phyloP scores from a whole-genome alignment of 2,888 invertebrate species.

The Phytoseiulus persimilis region DNA sequence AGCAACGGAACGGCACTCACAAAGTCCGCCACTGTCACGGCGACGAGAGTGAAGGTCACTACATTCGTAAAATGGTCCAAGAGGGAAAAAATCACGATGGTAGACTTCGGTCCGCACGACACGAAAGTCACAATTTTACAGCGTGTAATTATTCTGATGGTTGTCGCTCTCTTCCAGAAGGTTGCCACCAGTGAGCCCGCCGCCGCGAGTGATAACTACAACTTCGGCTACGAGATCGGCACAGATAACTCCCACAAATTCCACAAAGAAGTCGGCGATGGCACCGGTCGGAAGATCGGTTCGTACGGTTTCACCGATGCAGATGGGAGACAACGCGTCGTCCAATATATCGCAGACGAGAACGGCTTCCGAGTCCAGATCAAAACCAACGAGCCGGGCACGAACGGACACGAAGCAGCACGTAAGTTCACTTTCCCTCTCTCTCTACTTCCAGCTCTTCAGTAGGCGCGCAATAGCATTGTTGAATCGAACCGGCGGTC shows the following conservation, averaged over 20 bases:
- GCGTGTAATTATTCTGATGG: neutral
- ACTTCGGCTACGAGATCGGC: conserved; percentile 26
- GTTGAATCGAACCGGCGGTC: neutral
- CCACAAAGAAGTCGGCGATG: conserved; percentile 38
- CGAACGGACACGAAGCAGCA: conserved; percentile 7
- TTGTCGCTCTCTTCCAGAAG: neutral
- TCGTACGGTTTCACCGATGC: conserved; percentile 37
- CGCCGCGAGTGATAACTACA: conserved; percentile 23
- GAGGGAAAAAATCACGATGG: neutral
- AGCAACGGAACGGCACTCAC: neutral
- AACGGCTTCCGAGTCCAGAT: conserved; percentile 34
- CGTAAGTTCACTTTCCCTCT: neutral
- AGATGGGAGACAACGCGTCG: conserved; percentile 26
- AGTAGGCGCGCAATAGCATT: neutral
- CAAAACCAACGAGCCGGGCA: conserved; percentile 32
- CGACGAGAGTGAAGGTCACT: neutral
- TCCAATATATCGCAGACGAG: conserved; percentile 16
- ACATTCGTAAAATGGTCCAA: neutral
- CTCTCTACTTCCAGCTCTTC: neutral
- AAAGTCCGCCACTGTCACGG: neutral
- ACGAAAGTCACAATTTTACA: neutral
- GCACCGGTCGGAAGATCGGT: conserved; percentile 34
- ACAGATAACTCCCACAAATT: conserved; percentile 25
- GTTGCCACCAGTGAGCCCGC: neutral
- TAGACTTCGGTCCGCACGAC: neutral